phyloP scores from a whole-genome alignment of 2,113 vertebrate genomes.

The Clinocottus analis region DNA sequence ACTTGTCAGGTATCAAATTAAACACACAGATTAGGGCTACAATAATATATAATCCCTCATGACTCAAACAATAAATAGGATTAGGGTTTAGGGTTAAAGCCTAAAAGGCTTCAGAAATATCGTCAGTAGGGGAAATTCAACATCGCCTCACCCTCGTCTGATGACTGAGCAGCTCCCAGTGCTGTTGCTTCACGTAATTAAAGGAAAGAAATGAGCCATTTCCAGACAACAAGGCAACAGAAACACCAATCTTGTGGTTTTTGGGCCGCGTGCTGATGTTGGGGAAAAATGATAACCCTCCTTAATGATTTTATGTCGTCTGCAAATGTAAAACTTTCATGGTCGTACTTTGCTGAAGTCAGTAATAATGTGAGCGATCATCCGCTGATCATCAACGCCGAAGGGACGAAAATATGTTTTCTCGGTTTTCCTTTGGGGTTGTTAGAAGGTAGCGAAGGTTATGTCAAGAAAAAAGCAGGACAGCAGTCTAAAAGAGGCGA shows the following conservation, averaged over 20 bases:
- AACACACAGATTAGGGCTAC: too few relatives aligned
- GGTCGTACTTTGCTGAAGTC: background rate
- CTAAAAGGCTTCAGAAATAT: too few relatives aligned
- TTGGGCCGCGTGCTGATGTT: conserved; percentile 45
- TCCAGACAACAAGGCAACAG: conserved; percentile 29
- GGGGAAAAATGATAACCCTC: conserved; percentile 30
- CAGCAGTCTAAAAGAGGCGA: background rate
- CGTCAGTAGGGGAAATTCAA: background rate
- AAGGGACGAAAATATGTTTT: background rate
- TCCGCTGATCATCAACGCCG: background rate
- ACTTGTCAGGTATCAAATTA: too few relatives aligned
- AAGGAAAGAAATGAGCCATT: conserved; percentile 59
- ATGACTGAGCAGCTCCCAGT: conserved; percentile 34
- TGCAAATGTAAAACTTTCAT: conserved; percentile 11
- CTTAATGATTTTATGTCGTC: conserved; percentile 35
- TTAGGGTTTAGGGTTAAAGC: too few relatives aligned
- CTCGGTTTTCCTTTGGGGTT: background rate
- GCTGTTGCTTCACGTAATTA: conserved; percentile 59
- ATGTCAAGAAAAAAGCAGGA: background rate
- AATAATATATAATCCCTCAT: too few relatives aligned
- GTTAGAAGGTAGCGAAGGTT: background rate
- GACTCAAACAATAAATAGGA: too few relatives aligned
- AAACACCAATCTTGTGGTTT: conserved; percentile 26
- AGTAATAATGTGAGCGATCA: conserved; percentile 10
- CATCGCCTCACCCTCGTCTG: background rate